phyloP scores from a whole-genome alignment of 2,888 invertebrate species.

The Morpho helenor region DNA sequence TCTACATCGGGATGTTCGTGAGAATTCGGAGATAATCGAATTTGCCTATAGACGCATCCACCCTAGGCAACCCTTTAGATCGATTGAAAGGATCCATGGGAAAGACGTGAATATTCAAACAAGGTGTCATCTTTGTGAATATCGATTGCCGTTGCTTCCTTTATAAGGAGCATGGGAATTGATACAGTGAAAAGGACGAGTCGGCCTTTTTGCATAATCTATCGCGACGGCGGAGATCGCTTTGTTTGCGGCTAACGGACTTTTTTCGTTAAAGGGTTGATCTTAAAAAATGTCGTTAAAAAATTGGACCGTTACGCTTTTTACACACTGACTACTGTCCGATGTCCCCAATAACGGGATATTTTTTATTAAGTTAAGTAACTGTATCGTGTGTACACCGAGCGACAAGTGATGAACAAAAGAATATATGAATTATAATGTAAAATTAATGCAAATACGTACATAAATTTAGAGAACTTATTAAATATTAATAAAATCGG shows the following conservation, averaged over 20 bases:
- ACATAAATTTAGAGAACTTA: conserved; percentile 26
- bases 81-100: conserved; percentile 65
- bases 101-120: conserved; percentile 76
- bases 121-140: conserved; percentile 78
- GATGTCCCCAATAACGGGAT: conserved; percentile 26
- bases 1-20: conserved; percentile 69
- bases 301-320: conserved; percentile 62
- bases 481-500: conserved; percentile 27
- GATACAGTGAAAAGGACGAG: conserved; percentile 74
- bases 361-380: conserved; percentile 29
- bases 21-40: conserved; percentile 77
- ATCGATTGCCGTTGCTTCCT: conserved; percentile 73
- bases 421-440: conserved; percentile 34
- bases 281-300: conserved; percentile 59
- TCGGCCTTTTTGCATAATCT: conserved; percentile 75
- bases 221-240: conserved; percentile 40
- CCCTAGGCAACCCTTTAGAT: conserved; percentile 64
- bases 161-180: conserved; percentile 72
- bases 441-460: conserved; percentile 33
- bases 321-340: conserved; percentile 57
- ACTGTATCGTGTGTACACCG: conserved; percentile 48
- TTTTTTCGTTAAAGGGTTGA: conserved; percentile 55
- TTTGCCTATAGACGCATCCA: conserved; percentile 74
- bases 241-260: conserved; percentile 66
- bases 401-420: conserved; percentile 31